Evolutionary conservation across 2,888 invertebrate genomes (phyloP).

Genomic region (Mimachlamys varia): DNA sequence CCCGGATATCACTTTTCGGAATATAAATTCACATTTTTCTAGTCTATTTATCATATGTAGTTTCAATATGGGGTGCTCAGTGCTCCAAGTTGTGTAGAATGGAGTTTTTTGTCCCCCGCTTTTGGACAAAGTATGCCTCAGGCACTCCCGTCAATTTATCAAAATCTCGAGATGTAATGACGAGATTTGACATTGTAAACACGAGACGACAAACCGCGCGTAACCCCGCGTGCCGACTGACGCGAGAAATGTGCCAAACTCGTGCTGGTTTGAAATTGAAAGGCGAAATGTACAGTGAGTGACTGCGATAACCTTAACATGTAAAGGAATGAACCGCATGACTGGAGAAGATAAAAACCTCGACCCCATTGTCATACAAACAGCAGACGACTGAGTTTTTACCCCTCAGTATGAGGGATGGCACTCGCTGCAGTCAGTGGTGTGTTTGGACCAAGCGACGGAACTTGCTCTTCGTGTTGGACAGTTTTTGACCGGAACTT

Average conservation of each 20-base stretch:
- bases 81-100: neutral
- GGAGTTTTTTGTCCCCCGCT: neutral
- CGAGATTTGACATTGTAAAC: slow-evolving; percentile 45
- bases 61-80: too few species aligned
- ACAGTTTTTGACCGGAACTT: neutral
- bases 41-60: too few species aligned
- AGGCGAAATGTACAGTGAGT: neutral
- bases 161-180: slow-evolving; percentile 32
- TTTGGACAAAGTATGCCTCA: neutral
- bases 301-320: slow-evolving; percentile 5
- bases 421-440: slow-evolving; percentile 11
- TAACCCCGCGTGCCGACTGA: slow-evolving; percentile 52
- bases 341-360: neutral
- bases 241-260: slow-evolving; percentile 28
- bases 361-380: slow-evolving; percentile 29
- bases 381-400: slow-evolving; percentile 28
- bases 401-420: neutral
- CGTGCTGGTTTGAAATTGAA: slow-evolving; percentile 12
- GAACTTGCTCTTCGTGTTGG: neutral
- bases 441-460: neutral
- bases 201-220: slow-evolving; percentile 49
- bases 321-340: slow-evolving; percentile 10
- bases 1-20: neutral
- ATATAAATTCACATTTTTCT: too few species aligned
- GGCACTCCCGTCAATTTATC: slow-evolving; percentile 11